A percentile compares a stretch with the other conserved stretches of the same genome.
Evolutionary conservation across 2,888 invertebrate species (phyloP).

Genomic region (Acleris holmiana): DNA sequence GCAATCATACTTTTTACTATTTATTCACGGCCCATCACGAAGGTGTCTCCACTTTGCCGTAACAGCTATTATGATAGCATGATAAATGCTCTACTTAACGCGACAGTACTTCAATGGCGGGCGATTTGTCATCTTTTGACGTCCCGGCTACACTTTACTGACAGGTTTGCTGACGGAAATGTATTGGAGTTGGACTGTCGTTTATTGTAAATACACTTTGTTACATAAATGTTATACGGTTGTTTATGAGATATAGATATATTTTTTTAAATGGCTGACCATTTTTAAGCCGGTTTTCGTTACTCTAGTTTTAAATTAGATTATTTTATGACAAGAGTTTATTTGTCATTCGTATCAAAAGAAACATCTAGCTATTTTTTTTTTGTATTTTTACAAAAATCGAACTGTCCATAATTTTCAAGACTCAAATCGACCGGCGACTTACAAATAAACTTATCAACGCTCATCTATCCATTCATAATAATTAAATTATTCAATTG

Average conservation of each 20-base stretch:
- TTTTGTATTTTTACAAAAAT: neutral
- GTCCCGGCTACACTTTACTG: conserved; percentile 7
- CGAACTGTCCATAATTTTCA: neutral
- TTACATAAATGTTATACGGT: neutral
- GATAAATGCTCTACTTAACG: conserved; percentile 27
- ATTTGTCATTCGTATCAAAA: too few relatives aligned
- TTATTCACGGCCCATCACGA: conserved; percentile 1
- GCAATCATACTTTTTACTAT: neutral
- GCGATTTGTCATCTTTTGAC: conserved; percentile 37
- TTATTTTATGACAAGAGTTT: too few relatives aligned
- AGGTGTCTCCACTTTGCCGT: neutral
- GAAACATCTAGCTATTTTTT: too few relatives aligned
- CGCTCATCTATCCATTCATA: conserved; percentile 44
- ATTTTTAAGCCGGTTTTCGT: too few relatives aligned
- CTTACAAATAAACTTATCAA: neutral
- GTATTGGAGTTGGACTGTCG: conserved; percentile 4
- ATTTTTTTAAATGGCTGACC: too few relatives aligned
- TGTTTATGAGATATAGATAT: too few relatives aligned
- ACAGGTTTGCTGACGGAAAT: conserved; percentile 18
- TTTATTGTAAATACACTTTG: neutral
- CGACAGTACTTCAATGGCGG: conserved; percentile 16
- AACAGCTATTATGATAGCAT: conserved; percentile 22
- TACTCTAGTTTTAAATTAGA: too few relatives aligned
- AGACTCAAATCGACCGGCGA: neutral
- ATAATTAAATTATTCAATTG: conserved; percentile 45